Base-by-base conservation (phyloP, 1,140 invertebrate species). In the Zaprionus africanus region DNA sequence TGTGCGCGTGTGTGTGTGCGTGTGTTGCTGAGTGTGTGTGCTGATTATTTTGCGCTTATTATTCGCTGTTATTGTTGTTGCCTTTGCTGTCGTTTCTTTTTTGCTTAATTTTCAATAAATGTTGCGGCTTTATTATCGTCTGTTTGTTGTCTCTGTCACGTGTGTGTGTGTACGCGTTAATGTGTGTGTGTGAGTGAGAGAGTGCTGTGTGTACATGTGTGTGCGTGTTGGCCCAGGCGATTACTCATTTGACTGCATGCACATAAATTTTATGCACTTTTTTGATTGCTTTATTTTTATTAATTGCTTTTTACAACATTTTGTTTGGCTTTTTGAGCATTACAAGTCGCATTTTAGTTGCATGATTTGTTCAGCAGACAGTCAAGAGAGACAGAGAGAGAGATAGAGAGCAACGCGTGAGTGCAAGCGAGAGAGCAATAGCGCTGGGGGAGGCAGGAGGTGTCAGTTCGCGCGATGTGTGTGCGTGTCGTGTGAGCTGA, bases 11-110 rank as follows among this genome's bases (percentile, higher is more conserved):
- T 24, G 19, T 34, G 24, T 54, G 26, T 58, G 26, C 36, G 19
- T 57, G 36, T 67, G 46, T 68, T 31, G 38, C 34, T 61, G 34
- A 41, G 56, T 66, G 36, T 79, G 78, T 82, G 79, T 81, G 74
- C 82, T 88, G 85, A 88, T 90, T 91, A 87, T 90, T 90, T 90
- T 82, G 77, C 68, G 87, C 86, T 90, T 90, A 90, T 88, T 88
- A 90, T 85, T 78, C 81, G 75, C 67, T 74, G 57, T 24, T 65
- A 36, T 71, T 78, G 68, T 79, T 71, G 15, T 62, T 73, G 31
- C 62, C 56, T 62, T 68, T 59, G 38, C 69, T 72, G 71, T 74
- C 57, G 49, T 64, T 71, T 72, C 46, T 62, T 72, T 76, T 88
- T 90, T 82, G 62, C 68, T 82, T 85, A 90, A 86, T 90, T 85